These are phyloP conservation scores for Bujurquina vittata DNA, from an alignment of 2,113 vertebrate species.

Conservation along the genomic window DNA sequence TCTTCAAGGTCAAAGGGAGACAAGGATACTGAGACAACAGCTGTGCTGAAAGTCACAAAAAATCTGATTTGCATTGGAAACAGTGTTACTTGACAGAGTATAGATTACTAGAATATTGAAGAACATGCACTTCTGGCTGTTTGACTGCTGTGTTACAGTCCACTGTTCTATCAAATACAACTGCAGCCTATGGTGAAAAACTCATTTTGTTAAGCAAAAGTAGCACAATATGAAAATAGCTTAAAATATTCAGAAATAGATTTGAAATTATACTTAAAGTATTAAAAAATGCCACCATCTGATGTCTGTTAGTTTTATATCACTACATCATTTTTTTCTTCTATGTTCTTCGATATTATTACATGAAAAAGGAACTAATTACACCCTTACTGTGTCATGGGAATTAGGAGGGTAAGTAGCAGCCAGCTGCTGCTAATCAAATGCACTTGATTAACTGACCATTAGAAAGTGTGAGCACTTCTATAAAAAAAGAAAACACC, in stretches of 20 bases:
- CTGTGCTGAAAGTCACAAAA: background rate
- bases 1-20: background rate
- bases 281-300: no score
- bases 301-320: background rate
- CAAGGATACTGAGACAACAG: background rate
- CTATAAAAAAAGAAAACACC: background rate
- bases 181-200: background rate
- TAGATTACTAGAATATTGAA: background rate
- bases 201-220: background rate
- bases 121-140: background rate
- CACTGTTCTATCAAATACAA: background rate
- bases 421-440: background rate
- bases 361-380: background rate
- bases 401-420: background rate
- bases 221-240: background rate
- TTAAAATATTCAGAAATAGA: background rate
- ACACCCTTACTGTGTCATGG: background rate
- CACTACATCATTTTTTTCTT: background rate
- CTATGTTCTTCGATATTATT: background rate
- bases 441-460: background rate
- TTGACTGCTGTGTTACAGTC: background rate
- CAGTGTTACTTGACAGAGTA: background rate
- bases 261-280: background rate
- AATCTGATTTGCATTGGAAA: background rate
- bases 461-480: background rate